A percentile compares a stretch with the other conserved stretches of the same genome.
These are phyloP conservation scores for Heterochromis multidens DNA, from an alignment of 2,113 vertebrate species.

Conservation along the genomic window DNA sequence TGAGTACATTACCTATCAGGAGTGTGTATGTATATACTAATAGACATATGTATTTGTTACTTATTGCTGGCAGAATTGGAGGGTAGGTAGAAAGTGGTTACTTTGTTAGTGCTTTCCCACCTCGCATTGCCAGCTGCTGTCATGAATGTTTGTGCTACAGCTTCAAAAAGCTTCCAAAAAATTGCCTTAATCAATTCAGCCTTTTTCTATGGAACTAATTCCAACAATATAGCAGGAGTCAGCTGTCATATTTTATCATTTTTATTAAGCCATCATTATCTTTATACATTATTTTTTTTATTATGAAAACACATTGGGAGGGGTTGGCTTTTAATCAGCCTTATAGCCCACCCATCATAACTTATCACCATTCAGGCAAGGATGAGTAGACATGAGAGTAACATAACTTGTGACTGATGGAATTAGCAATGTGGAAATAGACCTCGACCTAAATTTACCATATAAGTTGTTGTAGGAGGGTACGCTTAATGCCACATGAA, in stretches of 20 bases:
- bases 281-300: not conserved
- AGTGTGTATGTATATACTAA: not conserved
- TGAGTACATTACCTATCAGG: not conserved
- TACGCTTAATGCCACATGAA: not conserved
- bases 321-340: not conserved
- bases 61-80: not conserved
- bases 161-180: not conserved
- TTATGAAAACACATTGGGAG: not conserved
- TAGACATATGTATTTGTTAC: not conserved
- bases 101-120: not conserved
- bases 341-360: not conserved
- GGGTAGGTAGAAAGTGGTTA: not conserved
- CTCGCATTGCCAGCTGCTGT: not conserved
- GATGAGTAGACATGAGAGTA: not conserved
- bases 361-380: not conserved
- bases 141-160: not conserved
- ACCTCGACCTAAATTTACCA: not conserved
- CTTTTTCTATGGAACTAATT: not conserved
- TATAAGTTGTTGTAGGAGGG: not conserved
- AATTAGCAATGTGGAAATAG: not conserved
- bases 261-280: not conserved
- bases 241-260: not conserved
- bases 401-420: not conserved
- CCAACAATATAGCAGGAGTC: not conserved
- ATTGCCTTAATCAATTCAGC: not conserved